phyloP scores from a whole-genome alignment of 1,140 invertebrate species.

The Polypedilum vanderplanki region DNA sequence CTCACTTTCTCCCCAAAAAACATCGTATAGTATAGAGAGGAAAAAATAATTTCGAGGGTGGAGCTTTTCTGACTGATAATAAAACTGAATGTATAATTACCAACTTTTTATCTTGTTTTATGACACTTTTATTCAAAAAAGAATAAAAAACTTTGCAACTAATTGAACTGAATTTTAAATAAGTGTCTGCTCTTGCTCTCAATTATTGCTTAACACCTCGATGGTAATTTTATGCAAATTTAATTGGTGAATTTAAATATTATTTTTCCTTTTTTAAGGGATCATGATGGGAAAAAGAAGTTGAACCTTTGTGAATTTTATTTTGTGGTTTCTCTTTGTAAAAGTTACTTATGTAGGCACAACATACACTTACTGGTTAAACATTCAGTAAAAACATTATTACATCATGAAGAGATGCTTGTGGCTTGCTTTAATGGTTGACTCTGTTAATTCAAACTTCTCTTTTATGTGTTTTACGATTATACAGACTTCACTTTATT shows the following conservation, averaged over 20 bases:
- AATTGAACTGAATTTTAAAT: not conserved
- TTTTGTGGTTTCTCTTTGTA: not conserved
- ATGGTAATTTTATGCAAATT: constrained; percentile 28
- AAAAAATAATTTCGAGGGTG: constrained; percentile 20
- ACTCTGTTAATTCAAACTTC: not conserved
- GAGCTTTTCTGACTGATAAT: constrained; percentile 1
- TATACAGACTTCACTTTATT: constrained; percentile 5
- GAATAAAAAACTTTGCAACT: not conserved
- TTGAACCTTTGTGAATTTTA: not conserved
- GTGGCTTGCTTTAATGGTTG: constrained; percentile 9
- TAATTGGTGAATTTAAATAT: constrained; percentile 8
- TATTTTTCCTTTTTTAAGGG: not conserved
- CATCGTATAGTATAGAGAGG: not conserved
- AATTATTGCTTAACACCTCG: constrained; percentile 3
- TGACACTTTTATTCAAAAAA: not conserved
- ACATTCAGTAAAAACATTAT: constrained; percentile 4
- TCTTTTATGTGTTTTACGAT: not conserved
- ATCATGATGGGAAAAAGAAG: too few species aligned
- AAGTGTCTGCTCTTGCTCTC: not conserved
- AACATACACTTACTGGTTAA: not conserved
- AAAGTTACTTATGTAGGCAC: not conserved
- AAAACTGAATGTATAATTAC: constrained; percentile 14
- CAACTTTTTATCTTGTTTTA: constrained; percentile 2
- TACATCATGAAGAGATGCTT: constrained; percentile 21
- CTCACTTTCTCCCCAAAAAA: not conserved